Base-by-base conservation (phyloP, 1,140 invertebrate genomes). In the Agrilus planipennis region DNA sequence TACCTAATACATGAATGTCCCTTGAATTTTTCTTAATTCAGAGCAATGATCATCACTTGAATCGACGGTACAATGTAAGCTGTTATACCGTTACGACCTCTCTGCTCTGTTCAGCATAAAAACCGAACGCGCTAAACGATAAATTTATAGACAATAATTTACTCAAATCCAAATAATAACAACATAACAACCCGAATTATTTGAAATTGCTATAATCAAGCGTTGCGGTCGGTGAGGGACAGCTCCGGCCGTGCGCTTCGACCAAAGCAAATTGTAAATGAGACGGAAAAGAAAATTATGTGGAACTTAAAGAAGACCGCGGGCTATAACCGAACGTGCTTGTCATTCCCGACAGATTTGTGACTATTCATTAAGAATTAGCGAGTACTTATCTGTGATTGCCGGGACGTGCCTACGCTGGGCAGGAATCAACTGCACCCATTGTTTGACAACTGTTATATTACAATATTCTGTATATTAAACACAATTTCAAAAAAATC, bases 351-450 rank as follows among this genome's bases (percentile, higher is more conserved):
- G 22, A 41, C 46, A 46, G 43, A 50, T 51, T 54, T 52, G 47
- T 51, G 48, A 51, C 53, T 53, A 55, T 55, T 55, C 46, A 55
- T 54, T 54, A 50, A 43, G 41, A 54, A 56, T 56, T 56, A 54
- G 46, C 38, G n/a, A n/a, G n/a, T 36, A 45, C 42, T 54, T 56
- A 52, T 50, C 54, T 56, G 52, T 56, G 44, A 56, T 56, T 52
- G 39, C 35, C 38, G n/a, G n/a, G n/a, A n/a, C n/a, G n/a, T n/a
- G n/a, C n/a, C n/a, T n/a, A n/a, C n/a, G n/a, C n/a, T n/a, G n/a
- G n/a, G n/a, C n/a, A n/a, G n/a, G n/a, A n/a, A n/a, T n/a, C n/a
- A n/a, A n/a, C n/a, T n/a, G n/a, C n/a, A n/a, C n/a, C n/a, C n/a
- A n/a, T n/a, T n/a, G n/a, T n/a, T n/a, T n/a, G n/a, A n/a, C n/a